Base-by-base conservation (phyloP, 2,888 invertebrate species). In the Maniola hyperantus region DNA sequence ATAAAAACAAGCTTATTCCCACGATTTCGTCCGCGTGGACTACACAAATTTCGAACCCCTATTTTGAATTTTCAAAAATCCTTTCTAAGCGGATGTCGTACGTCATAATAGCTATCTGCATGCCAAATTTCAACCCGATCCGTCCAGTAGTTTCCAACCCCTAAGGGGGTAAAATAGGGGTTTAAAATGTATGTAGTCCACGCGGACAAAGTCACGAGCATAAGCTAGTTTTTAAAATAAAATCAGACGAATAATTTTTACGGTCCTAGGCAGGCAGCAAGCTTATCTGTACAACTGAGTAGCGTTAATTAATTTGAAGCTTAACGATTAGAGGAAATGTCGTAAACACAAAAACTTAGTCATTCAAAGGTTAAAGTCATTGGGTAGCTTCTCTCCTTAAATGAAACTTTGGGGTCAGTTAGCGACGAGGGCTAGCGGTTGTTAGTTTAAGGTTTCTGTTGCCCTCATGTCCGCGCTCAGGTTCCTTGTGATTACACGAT, bases 381-480 rank as follows among this genome's bases (percentile, higher is more conserved):
- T 36, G n/a, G 33, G 58, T 46, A 33, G 46, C 33, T 33, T 33
- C 57, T 57, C 15, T 39, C 26, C 50, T 13, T 26, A 26, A 51
- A 51, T 26, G 5, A 59, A 33, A 8, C 7, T 10, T n/a, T 15
- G 13, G 44, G 18, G 58, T 13, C 15, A 10, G n/a, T 11, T 59
- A 20, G 26, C 57, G 42, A n/a, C n/a, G n/a, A n/a, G 0, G 42
- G 42, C 20, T 5, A 18, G 0, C 2, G 7, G n/a, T 26, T n/a
- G 33, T 59, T 58, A 44, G 58, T 33, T 59, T 58, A 33, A 59
- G 33, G 58, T 46, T 59, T 44, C 58, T 59, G 46, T 44, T 33
- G 33, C 46, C 13, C 5, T 33, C 15, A 46, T 11, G 58, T 26
- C 11, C n/a, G 33, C 2, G 58, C 58, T 59, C 58, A 11, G 46